Conservation (phyloP, 2,113 vertebrate species). For the Cyphotilapia sp. region DNA sequence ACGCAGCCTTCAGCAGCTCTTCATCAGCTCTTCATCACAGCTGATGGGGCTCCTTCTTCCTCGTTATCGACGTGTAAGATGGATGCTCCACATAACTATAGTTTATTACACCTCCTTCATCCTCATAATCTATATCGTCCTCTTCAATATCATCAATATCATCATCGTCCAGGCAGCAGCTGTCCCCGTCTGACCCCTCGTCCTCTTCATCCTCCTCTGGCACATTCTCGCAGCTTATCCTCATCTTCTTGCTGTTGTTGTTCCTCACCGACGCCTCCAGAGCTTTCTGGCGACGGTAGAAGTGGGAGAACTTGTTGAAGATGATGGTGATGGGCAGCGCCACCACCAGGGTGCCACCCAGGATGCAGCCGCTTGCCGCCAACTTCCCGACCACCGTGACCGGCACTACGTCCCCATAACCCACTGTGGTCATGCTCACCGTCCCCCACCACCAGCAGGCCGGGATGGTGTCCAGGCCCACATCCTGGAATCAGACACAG, state of each 20-base stretch:
- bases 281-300: constrained; percentile 92
- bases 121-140: constrained; percentile 28
- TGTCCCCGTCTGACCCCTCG: constrained; percentile 43
- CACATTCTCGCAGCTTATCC: background rate
- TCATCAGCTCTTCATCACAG: constrained; percentile 19
- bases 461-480: constrained; percentile 91
- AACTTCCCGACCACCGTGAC: constrained; percentile 90
- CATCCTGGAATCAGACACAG: constrained; percentile 53
- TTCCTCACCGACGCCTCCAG: constrained; percentile 89
- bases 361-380: constrained; percentile 91
- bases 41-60: constrained; percentile 18
- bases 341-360: constrained; percentile 92
- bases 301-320: constrained; percentile 98
- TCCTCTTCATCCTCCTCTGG: constrained; percentile 14
- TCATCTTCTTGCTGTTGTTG: constrained; percentile 64
- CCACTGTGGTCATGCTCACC: constrained; percentile 97
- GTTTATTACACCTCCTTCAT: constrained; percentile 58
- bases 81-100: constrained; percentile 65
- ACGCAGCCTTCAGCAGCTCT: background rate
- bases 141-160: constrained; percentile 31
- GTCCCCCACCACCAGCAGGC: constrained; percentile 99
- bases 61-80: background rate
- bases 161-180: constrained; percentile 50
- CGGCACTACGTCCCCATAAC: constrained; percentile 91
- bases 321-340: constrained; percentile 97